A percentile compares a stretch with the other conserved stretches of the same genome.
Evolutionary conservation across 2,113 vertebrate species (phyloP).

Genomic region (Sitta europaea): DNA sequence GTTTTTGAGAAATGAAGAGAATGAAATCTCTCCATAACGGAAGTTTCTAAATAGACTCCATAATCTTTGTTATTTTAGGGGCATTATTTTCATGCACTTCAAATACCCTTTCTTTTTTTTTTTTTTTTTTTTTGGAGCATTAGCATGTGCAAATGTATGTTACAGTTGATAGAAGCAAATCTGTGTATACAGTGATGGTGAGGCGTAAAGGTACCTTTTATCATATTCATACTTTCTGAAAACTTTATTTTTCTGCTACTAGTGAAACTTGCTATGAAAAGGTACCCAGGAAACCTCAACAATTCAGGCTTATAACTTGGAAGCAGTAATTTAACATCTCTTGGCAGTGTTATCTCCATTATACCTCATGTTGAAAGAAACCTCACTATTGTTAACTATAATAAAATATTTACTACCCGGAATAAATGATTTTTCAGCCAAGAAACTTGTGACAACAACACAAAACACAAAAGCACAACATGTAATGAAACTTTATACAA

Average conservation of each 20-base stretch:
- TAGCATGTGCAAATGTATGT: background rate
- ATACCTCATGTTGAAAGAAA: background rate
- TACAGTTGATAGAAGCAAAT: background rate
- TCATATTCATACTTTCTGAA: background rate
- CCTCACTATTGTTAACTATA: background rate
- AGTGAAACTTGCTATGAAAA: background rate
- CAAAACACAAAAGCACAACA: background rate
- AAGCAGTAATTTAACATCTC: background rate
- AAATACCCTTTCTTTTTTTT: background rate
- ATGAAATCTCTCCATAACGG: background rate
- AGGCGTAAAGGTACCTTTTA: background rate
- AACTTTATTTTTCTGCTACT: background rate
- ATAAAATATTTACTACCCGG: background rate
- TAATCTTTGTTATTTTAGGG: background rate
- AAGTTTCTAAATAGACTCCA: background rate
- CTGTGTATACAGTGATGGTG: background rate
- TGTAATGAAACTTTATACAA: background rate
- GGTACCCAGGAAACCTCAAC: background rate
- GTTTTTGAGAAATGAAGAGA: background rate
- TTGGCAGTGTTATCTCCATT: background rate
- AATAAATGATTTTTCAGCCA: slow-evolving; percentile 29
- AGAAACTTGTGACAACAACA: background rate
- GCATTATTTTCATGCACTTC: background rate
- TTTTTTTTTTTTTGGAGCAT: background rate
- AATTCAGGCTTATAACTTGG: background rate